Conservation (phyloP, 92 coral and sea anemone species). For the Palythoa heliodiscus region DNA sequence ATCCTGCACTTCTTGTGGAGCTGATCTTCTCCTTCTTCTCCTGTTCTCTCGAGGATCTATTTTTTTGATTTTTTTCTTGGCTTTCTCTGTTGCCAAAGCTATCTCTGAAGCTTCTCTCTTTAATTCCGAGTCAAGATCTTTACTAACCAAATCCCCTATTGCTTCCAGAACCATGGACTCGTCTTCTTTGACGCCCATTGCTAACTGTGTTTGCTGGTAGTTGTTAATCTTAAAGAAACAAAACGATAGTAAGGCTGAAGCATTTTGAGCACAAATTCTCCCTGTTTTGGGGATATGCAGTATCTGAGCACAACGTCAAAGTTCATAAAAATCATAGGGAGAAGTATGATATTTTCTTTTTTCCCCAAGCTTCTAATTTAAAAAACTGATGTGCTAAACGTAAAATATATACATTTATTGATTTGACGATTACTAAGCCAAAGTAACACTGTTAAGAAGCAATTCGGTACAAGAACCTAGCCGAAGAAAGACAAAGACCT, state of each 20-base stretch:
- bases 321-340: too few relatives aligned
- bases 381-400: too few relatives aligned
- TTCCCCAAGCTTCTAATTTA: too few relatives aligned
- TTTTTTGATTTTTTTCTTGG: neutral
- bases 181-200: neutral
- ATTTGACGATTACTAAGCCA: too few relatives aligned
- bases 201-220: neutral
- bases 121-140: neutral
- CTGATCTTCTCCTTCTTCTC: slow-evolving; percentile 15
- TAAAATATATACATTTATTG: too few relatives aligned
- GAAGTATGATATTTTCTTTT: too few relatives aligned
- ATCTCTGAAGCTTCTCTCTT: neutral
- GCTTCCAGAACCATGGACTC: neutral
- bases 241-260: neutral
- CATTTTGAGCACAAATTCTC: too few relatives aligned
- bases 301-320: too few relatives aligned
- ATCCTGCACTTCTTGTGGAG: neutral
- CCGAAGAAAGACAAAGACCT: too few relatives aligned
- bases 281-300: too few relatives aligned
- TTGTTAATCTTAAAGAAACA: neutral
- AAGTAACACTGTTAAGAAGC: too few relatives aligned
- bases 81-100: neutral
- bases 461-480: too few relatives aligned
- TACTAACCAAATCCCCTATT: neutral
- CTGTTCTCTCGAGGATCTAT: neutral